Conservation (phyloP, 64 coral and sea anemone genomes). For the Stichodactyla helianthus region DNA sequence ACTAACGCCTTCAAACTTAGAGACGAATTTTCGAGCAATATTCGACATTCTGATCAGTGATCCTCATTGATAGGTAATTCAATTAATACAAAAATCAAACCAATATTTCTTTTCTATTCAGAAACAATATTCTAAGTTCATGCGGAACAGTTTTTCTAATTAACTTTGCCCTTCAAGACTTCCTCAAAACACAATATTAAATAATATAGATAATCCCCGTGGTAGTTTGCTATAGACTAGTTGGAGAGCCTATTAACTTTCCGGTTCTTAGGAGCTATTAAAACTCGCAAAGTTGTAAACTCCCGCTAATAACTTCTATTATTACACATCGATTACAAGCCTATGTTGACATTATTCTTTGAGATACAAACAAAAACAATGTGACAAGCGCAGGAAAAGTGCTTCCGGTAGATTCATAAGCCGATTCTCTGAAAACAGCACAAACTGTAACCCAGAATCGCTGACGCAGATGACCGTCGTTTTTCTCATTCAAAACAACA, state of each 20-base stretch:
- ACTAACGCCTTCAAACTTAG: background rate
- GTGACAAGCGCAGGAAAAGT: background rate
- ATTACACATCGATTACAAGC: background rate
- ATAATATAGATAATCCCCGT: background rate
- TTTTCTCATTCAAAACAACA: background rate
- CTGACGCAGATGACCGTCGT: too few species aligned
- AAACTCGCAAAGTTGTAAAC: background rate
- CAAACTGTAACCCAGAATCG: background rate
- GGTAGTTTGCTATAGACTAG: background rate
- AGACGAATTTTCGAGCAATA: background rate
- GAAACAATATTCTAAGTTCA: background rate
- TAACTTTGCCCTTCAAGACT: conserved; percentile 15
- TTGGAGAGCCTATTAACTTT: background rate
- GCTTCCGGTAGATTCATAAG: background rate
- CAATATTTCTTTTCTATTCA: background rate
- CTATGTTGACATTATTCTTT: background rate
- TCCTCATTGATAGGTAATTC: background rate
- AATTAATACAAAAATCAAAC: background rate
- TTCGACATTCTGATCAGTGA: background rate
- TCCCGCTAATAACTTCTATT: conserved; percentile 1
- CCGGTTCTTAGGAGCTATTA: conserved; percentile 4
- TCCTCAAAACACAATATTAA: conserved; percentile 5
- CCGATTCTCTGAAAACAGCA: background rate
- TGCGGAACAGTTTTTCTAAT: conserved; percentile 9
- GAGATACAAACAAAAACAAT: background rate